A percentile compares a stretch with the other conserved stretches of the same genome.
Conservation (phyloP, 2,797 vertebrate species). For the Sebastes wilsoni region DNA sequence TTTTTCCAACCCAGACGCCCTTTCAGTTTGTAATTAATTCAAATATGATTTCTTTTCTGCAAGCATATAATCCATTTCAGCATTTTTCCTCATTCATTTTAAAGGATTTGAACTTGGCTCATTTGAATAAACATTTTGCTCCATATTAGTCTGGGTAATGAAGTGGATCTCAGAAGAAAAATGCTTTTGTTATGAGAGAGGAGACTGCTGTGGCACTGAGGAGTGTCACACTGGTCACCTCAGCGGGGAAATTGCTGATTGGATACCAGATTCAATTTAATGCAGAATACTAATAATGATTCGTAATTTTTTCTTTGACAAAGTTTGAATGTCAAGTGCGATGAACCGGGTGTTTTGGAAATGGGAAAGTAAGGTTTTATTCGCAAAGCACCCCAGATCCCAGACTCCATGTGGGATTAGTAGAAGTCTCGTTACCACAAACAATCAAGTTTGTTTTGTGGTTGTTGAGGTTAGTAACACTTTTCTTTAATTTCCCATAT, state of each 20-base stretch:
- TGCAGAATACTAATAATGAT: conserved; percentile 29
- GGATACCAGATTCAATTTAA: conserved; percentile 54
- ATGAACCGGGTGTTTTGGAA: not conserved
- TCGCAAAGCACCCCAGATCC: not conserved
- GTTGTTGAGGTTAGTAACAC: not conserved
- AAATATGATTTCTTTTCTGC: conserved; percentile 59
- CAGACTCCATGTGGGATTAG: not conserved
- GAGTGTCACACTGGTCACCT: conserved; percentile 72
- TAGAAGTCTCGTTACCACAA: not conserved
- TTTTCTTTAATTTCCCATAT: not conserved
- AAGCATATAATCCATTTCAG: conserved; percentile 74
- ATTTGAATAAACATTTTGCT: conserved; percentile 83
- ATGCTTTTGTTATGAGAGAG: conserved; percentile 73
- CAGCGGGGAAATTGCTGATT: conserved; percentile 66
- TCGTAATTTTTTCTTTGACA: conserved; percentile 10
- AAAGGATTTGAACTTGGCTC: conserved; percentile 72
- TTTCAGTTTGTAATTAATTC: conserved; percentile 75
- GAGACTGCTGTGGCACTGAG: conserved; percentile 50
- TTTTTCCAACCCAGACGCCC: conserved; percentile 27
- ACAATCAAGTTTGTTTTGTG: not conserved
- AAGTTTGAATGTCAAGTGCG: conserved; percentile 26
- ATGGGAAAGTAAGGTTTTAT: not conserved
- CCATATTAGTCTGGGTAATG: conserved; percentile 81
- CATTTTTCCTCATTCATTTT: conserved; percentile 67
- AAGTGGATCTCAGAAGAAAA: conserved; percentile 77